Base-by-base conservation (phyloP, 2,888 invertebrate genomes). In the Clivina fossor region DNA sequence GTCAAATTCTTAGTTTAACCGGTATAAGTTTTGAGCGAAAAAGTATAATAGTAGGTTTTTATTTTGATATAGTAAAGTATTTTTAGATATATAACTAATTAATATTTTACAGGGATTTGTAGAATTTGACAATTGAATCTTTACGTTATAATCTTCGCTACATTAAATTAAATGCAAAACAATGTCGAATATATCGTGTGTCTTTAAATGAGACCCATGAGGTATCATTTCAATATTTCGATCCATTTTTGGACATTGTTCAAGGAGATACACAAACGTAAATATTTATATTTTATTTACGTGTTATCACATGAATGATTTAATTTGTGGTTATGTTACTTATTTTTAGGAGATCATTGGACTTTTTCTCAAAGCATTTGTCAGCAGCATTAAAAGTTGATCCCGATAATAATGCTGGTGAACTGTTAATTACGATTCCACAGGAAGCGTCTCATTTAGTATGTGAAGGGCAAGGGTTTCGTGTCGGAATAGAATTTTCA, bases 1-100 rank as follows among this genome's bases (percentile, higher is more conserved):
- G 97, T 78, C 97, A 97, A 79, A 89, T 94, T 65, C 79, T 97
- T 9, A 94, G 95, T 72, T 82, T 97, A 63, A 94, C 93, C 46
- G 93, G 93, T 33, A 94, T 97, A 60, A 95, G 91, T 74, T 94
- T 97, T 69, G 91, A 93, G 70, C 81, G 90, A 41, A 87, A 88
- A 70, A 93, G 91, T 69, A 87, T 97, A 49, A 91, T 96, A 71
- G 96, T 96, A 82, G 87, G 92, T 81, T 61, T 20, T 48, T 41
- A 30, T 38, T 41, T 32, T 32, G 53, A 16, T 28, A 40, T n/a
- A 41, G 26, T 33, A 26, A 26, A 24, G 18, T 22, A 11, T 18
- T 13, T 16, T 33, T 47, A 28, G 20, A 19, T 51, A 28, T 57
- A 40, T n/a, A n/a, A n/a, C n/a, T n/a, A 51, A 53, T 63, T n/a